These are phyloP conservation scores for Enoplosus armatus DNA, from an alignment of 2,797 vertebrate genomes.

Conservation along the genomic window DNA sequence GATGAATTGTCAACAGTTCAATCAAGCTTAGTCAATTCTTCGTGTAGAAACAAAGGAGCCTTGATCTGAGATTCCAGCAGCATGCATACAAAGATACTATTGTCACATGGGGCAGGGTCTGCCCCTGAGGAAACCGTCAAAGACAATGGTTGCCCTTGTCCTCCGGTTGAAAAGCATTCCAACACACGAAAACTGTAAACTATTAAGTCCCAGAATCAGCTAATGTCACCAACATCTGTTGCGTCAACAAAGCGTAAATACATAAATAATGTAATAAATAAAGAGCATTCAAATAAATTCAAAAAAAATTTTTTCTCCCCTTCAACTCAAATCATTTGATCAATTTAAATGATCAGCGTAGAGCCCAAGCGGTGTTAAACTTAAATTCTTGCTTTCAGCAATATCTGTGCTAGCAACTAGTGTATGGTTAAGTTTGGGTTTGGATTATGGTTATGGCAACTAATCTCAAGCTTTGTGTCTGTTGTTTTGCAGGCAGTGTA, in stretches of 20 bases:
- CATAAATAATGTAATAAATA: too few species aligned
- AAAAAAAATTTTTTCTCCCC: too few species aligned
- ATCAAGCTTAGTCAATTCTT: not conserved
- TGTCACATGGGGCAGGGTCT: constrained; percentile 50
- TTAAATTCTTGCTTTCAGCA: too few species aligned
- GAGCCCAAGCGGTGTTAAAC: too few species aligned
- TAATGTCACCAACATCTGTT: not conserved
- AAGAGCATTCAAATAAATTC: too few species aligned
- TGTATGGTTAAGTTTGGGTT: too few species aligned
- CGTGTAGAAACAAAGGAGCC: not conserved
- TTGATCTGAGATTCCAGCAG: constrained; percentile 10
- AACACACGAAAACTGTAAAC: constrained; percentile 44
- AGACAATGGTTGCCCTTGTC: constrained; percentile 61
- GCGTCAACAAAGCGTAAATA: not conserved
- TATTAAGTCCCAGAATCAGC: not conserved
- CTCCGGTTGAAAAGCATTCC: constrained; percentile 14
- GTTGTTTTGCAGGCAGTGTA: too few species aligned
- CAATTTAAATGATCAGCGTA: too few species aligned
- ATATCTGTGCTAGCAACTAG: too few species aligned
- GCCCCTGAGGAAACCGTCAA: constrained; percentile 34
- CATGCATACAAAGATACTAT: constrained; percentile 61
- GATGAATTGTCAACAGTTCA: not conserved
- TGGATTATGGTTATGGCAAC: too few species aligned
- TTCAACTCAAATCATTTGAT: not conserved
- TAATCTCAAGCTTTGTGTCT: too few species aligned